Percentiles rank a stretch among this genome's conserved stretches.
These are phyloP conservation scores for Ooceraea biroi DNA, from an alignment of 1,140 invertebrate genomes.

Conservation along the genomic window DNA sequence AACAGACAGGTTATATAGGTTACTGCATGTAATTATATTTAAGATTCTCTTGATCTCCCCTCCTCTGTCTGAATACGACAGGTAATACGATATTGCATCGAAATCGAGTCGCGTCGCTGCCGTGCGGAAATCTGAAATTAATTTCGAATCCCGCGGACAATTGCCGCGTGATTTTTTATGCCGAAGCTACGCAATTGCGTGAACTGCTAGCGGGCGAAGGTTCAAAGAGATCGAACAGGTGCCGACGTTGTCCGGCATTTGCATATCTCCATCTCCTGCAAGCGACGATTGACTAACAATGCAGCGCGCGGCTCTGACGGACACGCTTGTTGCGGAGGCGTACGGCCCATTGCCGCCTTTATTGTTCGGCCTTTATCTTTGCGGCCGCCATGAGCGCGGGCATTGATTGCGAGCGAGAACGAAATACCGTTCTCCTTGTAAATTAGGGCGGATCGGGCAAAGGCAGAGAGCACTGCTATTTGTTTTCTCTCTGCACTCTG, in stretches of 20 bases:
- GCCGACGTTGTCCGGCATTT: slow-evolving; percentile 24
- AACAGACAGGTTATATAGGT: background rate
- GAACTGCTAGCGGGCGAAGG: too few species aligned
- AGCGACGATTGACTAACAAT: slow-evolving; percentile 51
- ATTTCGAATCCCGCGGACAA: too few species aligned
- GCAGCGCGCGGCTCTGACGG: background rate
- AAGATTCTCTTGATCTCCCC: background rate
- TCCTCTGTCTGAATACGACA: background rate
- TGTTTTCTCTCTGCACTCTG: slow-evolving; percentile 53
- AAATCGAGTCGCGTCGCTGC: background rate
- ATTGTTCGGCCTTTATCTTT: slow-evolving; percentile 1
- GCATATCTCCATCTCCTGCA: slow-evolving; percentile 48
- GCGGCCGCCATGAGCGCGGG: background rate
- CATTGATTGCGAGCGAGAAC: slow-evolving; percentile 10
- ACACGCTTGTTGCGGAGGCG: slow-evolving; percentile 18
- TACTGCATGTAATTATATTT: slow-evolving; percentile 11
- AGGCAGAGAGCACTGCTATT: slow-evolving; percentile 38
- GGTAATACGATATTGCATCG: background rate
- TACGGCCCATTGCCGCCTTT: slow-evolving; percentile 13
- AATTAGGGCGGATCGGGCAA: slow-evolving; percentile 57
- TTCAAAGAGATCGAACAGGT: too few species aligned
- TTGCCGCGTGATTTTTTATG: too few species aligned
- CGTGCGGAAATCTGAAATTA: background rate
- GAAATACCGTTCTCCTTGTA: slow-evolving; percentile 31
- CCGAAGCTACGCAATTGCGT: too few species aligned